A percentile compares a stretch with the other conserved stretches of the same genome.
These are phyloP conservation scores for Columba janthina DNA, from an alignment of 2,113 vertebrate species.

Conservation along the genomic window DNA sequence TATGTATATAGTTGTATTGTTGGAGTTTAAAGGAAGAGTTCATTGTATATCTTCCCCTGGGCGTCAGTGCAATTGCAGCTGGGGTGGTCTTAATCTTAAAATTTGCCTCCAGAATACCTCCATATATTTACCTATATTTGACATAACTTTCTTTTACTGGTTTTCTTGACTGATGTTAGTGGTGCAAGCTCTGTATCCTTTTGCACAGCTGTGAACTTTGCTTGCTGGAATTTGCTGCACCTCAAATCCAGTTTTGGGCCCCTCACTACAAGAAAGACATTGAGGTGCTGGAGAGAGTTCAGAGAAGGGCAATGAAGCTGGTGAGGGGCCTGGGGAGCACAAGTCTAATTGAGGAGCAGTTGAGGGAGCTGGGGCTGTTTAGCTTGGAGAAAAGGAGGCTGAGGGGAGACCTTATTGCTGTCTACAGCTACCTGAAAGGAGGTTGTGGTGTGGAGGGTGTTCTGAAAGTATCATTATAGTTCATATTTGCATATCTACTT, in stretches of 20 bases:
- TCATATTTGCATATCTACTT: not conserved
- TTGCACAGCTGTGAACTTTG: not conserved
- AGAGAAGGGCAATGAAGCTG: too few relatives aligned
- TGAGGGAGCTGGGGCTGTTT: too few relatives aligned
- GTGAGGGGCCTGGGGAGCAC: too few relatives aligned
- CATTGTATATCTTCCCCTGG: not conserved
- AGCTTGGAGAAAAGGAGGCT: too few relatives aligned
- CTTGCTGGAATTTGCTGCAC: not conserved
- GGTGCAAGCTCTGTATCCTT: not conserved
- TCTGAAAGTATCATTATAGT: not conserved
- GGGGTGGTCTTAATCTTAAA: not conserved
- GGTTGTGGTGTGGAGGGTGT: not conserved
- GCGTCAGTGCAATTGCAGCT: not conserved
- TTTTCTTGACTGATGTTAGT: too few relatives aligned
- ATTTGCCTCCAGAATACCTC: not conserved
- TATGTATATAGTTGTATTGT: not conserved
- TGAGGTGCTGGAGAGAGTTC: too few relatives aligned
- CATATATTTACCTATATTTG: rapidly evolving
- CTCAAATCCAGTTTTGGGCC: not conserved
- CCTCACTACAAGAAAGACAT: too few relatives aligned
- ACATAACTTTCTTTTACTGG: not conserved
- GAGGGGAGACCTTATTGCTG: too few relatives aligned
- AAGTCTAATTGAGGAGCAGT: too few relatives aligned
- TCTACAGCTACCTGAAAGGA: too few relatives aligned
- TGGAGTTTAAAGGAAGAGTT: not conserved